Percentiles rank a stretch among this genome's conserved stretches.
phyloP scores from a whole-genome alignment of 37 sponge, comb jelly and placozoan genomes.

The Lycopodina hypogea region DNA sequence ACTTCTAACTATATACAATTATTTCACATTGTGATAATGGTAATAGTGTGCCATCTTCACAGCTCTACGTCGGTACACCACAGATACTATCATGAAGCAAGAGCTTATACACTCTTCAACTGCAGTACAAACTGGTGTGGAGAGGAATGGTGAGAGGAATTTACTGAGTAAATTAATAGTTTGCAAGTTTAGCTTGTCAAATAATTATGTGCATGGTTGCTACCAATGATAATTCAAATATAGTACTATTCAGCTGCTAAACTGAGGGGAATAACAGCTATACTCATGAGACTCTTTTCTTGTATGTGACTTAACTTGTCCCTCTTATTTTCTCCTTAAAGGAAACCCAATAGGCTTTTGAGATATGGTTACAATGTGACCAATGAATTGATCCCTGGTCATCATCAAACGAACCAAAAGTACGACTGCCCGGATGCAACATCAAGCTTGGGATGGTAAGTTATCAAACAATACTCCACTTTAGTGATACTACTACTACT shows the following conservation, averaged over 20 bases:
- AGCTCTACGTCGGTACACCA: neutral
- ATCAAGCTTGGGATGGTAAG: conserved; percentile 10
- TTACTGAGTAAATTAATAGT: neutral
- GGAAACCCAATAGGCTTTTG: conserved; percentile 37
- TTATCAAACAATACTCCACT: neutral
- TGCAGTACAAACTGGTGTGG: conserved; percentile 40
- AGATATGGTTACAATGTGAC: conserved; percentile 31
- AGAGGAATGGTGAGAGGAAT: conserved; percentile 41
- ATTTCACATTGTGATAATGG: neutral
- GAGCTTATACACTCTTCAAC: neutral
- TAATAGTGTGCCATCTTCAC: neutral
- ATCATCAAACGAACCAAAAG: neutral
- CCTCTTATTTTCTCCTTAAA: conserved; percentile 2
- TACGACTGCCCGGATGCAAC: neutral
- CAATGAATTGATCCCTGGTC: neutral
- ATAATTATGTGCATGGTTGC: too few relatives aligned
- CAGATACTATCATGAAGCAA: neutral
- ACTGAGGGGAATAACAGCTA: too few relatives aligned
- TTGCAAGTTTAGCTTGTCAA: too few relatives aligned
- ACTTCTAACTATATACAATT: neutral
- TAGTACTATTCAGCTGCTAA: conserved; percentile 1
- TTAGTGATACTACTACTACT: too few relatives aligned
- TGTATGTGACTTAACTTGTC: neutral
- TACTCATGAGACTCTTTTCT: too few relatives aligned
- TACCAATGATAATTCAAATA: too few relatives aligned